These are phyloP conservation scores for Seira ritae DNA, from an alignment of 2,888 invertebrate genomes.

Conservation along the genomic window DNA sequence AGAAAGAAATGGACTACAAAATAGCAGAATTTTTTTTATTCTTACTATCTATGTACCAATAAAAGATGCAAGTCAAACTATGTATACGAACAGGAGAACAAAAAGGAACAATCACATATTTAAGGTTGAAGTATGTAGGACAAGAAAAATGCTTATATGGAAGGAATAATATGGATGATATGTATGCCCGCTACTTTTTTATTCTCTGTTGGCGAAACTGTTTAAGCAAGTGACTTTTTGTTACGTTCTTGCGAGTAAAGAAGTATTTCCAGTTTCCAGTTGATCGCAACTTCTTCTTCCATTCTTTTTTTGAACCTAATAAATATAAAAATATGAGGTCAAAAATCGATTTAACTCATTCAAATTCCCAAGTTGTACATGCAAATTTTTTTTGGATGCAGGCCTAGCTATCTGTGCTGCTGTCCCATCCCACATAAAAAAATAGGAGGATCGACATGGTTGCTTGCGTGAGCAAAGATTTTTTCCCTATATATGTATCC, in stretches of 20 bases:
- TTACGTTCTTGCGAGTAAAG: neutral
- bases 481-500: neutral
- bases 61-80: neutral
- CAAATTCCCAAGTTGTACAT: conserved; percentile 67
- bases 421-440: neutral
- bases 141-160: neutral
- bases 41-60: too few species aligned
- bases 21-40: neutral
- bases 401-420: conserved; percentile 36
- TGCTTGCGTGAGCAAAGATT: conserved; percentile 11
- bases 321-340: conserved; percentile 65
- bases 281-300: neutral
- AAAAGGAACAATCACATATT: neutral
- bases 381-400: conserved; percentile 66
- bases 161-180: neutral
- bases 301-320: neutral
- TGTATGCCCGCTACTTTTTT: neutral
- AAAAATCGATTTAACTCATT: conserved; percentile 68
- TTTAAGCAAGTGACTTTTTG: neutral
- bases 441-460: neutral
- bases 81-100: too few species aligned
- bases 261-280: neutral
- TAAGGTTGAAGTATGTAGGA: neutral
- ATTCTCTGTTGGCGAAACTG: neutral
- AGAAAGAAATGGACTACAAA: too few species aligned